Base-by-base conservation (phyloP, 2,797 vertebrate species). In the Galago senegalensis region DNA sequence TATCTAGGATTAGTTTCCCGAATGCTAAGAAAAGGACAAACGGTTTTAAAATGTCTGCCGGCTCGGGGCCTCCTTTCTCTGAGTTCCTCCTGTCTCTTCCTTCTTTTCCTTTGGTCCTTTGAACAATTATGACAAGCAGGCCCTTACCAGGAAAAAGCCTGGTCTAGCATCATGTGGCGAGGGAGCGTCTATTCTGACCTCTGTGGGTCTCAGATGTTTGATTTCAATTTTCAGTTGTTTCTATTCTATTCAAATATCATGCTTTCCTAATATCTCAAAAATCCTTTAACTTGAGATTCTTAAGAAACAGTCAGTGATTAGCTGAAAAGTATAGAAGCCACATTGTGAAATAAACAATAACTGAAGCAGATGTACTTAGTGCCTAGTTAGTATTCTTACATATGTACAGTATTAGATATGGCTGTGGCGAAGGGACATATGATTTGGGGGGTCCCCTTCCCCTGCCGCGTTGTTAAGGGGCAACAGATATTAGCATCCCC, bases 281-380 rank as follows among this genome's bases (percentile, higher is more conserved):
- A 63, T 60, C 67, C 46, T 80, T 93, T 84, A 89, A 84, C 31
- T 93, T 91, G 70, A 60, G 87, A 93, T 90, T 86, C 89, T 95
- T 20, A 72, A 23, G 29, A 95, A 76, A 81, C n/a, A 85, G 67
- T 27, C 46, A 82, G 25, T 34, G 80, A 93, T 77, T 77, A 72
- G 13, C 86, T 82, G 46, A 73, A 91, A 97, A 89, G 31, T 46
- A 79, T 84, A 40, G 40, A 94, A 85, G 53, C 61, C 75, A 89
- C 61, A 10, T 20, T 70, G n/a, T 76, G 53, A 31, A 67, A 87
- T 83, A 84, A 95, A 92, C 60, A 95, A 40, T 43, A 75, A 61
- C 3, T 5, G 27, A 90, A 77, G 5, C 18, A 10, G 76, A 61
- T 76, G 11, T 43, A 73, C 58, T 31, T 69, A 70, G 70, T 77